A percentile compares a stretch with the other conserved stretches of the same genome.
Conservation (phyloP, 2,888 invertebrate genomes). For the Cantharis rufa region DNA sequence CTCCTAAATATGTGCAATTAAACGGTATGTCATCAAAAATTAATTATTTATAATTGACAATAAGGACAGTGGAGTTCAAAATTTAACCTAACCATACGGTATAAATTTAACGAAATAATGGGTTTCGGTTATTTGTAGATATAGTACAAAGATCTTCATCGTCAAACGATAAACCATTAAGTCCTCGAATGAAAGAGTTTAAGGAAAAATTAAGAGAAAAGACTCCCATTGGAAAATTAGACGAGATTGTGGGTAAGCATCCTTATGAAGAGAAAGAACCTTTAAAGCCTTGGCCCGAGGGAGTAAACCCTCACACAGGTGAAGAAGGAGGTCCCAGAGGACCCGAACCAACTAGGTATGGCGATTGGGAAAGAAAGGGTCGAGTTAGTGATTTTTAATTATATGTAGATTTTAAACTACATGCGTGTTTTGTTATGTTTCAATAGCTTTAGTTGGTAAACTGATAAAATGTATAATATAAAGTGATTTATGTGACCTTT, state of each 20-base stretch:
- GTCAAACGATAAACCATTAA: constrained; percentile 43
- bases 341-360: constrained; percentile 98
- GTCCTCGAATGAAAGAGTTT: constrained; percentile 68
- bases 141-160: constrained; percentile 17
- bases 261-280: constrained; percentile 83
- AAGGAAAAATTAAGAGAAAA: constrained; percentile 72
- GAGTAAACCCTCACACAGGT: constrained; percentile 89
- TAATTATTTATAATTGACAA: background rate
- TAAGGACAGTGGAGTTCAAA: background rate
- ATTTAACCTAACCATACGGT: constrained; percentile 1
- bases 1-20: constrained; percentile 30
- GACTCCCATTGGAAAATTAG: constrained; percentile 72
- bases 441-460: background rate
- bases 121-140: background rate
- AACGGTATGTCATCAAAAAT: constrained; percentile 31
- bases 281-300: constrained; percentile 81
- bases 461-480: background rate
- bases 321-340: constrained; percentile 95
- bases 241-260: constrained; percentile 73
- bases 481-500: background rate
- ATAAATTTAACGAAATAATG: background rate
- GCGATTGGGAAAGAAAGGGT: constrained; percentile 99
- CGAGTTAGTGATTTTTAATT: constrained; percentile 90
- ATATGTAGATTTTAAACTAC: background rate
- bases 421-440: background rate